Percentiles rank a stretch among this genome's conserved stretches.
These are phyloP conservation scores for Kryptolebias ocellatus DNA, from an alignment of 2,797 vertebrate genomes.

Conservation along the genomic window DNA sequence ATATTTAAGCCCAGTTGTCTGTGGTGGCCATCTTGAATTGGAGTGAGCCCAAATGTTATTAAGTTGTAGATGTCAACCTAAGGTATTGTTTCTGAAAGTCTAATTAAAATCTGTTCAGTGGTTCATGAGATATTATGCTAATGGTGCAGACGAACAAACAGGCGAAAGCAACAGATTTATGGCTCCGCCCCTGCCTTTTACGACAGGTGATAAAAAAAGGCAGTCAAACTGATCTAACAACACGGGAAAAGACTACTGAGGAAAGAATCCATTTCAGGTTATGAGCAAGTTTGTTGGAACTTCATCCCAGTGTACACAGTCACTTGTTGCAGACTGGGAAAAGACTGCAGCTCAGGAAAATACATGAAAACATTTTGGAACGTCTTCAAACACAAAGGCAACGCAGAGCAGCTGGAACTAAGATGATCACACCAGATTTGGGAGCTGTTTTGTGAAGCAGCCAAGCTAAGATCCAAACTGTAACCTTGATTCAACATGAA, in stretches of 20 bases:
- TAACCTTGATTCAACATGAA: not conserved
- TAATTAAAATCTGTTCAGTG: too few species aligned
- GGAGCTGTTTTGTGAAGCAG: not conserved
- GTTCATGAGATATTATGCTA: too few species aligned
- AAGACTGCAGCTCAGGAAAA: conserved; percentile 6
- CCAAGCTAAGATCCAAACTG: not conserved
- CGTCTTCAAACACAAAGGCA: conserved; percentile 16
- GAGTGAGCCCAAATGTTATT: too few species aligned
- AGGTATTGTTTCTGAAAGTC: too few species aligned
- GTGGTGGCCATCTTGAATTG: too few species aligned
- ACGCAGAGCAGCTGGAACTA: not conserved
- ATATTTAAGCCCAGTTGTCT: too few species aligned
- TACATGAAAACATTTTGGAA: conserved; percentile 19
- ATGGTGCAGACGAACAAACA: too few species aligned
- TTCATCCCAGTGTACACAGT: not conserved
- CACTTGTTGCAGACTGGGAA: not conserved
- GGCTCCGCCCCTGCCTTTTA: too few species aligned
- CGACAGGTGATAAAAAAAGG: too few species aligned
- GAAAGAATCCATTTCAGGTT: not conserved
- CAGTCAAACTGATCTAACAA: too few species aligned
- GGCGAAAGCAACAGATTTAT: too few species aligned
- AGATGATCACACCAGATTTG: not conserved
- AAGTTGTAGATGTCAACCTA: too few species aligned
- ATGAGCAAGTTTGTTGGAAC: not conserved
- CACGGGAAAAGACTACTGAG: not conserved